A percentile compares a stretch with the other conserved stretches of the same genome.
phyloP scores from a whole-genome alignment of 2,113 vertebrate species.

The Colossoma macropomum region DNA sequence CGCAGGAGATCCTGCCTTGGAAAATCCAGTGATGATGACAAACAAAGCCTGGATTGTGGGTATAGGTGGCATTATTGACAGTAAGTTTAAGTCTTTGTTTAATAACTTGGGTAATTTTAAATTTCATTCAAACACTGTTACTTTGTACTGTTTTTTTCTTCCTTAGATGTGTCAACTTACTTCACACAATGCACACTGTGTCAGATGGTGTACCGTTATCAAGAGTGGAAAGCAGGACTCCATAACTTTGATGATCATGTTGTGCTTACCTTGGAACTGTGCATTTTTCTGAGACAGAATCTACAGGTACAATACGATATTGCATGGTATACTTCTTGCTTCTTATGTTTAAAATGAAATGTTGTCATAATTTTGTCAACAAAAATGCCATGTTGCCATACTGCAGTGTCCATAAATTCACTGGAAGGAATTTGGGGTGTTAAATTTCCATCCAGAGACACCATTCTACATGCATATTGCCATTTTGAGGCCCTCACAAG shows the following conservation, averaged over 20 bases:
- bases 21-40: neutral
- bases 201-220: constrained; percentile 1
- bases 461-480: neutral
- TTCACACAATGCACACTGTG: neutral
- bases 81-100: no score
- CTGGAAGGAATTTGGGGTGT: neutral
- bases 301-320: neutral
- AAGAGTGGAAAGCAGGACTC: constrained; percentile 13
- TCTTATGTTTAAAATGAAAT: neutral
- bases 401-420: constrained; percentile 3
- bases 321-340: neutral
- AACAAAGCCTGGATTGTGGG: neutral
- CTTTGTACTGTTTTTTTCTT: neutral
- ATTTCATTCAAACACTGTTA: neutral
- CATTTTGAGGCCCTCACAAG: neutral
- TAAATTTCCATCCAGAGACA: neutral
- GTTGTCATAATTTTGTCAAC: neutral
- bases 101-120: neutral
- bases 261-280: constrained; percentile 8
- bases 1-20: neutral
- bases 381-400: neutral
- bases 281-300: neutral
- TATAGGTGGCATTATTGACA: no score
- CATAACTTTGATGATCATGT: constrained; percentile 12
- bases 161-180: constrained; percentile 8